Percentiles rank a stretch among this genome's conserved stretches.
These are phyloP conservation scores for Discoglossus pictus DNA, from an alignment of 2,797 vertebrate genomes.

Conservation along the genomic window DNA sequence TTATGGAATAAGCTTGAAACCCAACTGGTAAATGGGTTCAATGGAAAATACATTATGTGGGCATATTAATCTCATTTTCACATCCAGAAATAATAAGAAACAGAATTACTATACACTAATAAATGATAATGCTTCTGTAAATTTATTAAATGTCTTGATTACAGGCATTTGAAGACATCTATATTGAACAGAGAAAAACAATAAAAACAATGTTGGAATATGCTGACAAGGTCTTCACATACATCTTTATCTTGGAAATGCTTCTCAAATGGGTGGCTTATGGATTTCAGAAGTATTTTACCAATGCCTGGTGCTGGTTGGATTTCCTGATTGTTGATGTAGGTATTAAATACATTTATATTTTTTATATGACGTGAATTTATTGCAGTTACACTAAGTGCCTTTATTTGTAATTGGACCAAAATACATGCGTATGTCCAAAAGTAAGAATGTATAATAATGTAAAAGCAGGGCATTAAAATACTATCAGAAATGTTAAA, in stretches of 20 bases:
- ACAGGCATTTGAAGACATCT: conserved; percentile 95
- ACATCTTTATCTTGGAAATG: conserved; percentile 98
- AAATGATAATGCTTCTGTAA: too few species aligned
- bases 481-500: too few species aligned
- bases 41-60: too few species aligned
- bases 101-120: too few species aligned
- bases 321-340: conserved; percentile 97
- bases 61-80: too few species aligned
- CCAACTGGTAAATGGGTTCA: too few species aligned
- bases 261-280: conserved; percentile 97
- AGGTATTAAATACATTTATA: conserved; percentile 66
- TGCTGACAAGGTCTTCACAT: conserved; percentile 95
- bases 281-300: conserved; percentile 95
- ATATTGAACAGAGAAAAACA: conserved; percentile 85
- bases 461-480: too few species aligned
- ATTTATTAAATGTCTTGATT: not conserved
- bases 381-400: conserved; percentile 33
- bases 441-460: too few species aligned
- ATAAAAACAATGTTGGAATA: conserved; percentile 90
- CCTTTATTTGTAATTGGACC: not conserved
- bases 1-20: too few species aligned
- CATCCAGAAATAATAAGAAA: too few species aligned
- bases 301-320: conserved; percentile 98
- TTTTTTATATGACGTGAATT: conserved; percentile 22
- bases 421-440: too few species aligned